Conservation (phyloP, 2,113 vertebrate genomes). For the Bos indicus region DNA sequence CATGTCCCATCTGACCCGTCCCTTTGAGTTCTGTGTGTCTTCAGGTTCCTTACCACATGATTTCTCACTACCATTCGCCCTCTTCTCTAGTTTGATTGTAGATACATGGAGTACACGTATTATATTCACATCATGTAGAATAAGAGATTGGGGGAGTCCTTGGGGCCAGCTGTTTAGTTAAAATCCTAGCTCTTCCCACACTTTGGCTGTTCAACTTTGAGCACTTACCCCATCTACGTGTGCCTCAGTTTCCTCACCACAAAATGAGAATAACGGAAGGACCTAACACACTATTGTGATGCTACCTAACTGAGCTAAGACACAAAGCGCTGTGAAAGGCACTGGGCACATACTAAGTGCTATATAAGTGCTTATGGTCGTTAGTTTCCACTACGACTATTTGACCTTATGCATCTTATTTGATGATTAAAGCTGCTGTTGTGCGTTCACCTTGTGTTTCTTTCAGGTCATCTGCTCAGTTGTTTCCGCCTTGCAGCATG, state of each 20-base stretch:
- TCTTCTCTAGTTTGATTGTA: background rate
- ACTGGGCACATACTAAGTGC: background rate
- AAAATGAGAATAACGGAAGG: background rate
- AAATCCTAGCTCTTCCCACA: background rate
- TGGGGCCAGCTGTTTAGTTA: background rate
- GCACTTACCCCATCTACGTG: background rate
- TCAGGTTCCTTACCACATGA: background rate
- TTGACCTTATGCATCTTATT: background rate
- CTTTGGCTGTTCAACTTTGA: background rate
- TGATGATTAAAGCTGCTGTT: background rate
- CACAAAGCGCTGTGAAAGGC: background rate
- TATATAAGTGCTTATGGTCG: background rate
- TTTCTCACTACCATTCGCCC: background rate
- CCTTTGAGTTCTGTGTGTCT: background rate
- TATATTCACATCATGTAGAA: background rate
- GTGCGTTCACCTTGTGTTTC: background rate
- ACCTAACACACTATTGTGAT: background rate
- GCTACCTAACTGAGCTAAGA: background rate
- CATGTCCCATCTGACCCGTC: background rate
- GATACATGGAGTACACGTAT: rapidly evolving
- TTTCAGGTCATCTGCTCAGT: background rate
- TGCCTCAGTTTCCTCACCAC: background rate
- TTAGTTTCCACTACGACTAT: background rate
- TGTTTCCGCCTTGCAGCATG: background rate
- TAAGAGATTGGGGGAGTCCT: background rate